Conservation (phyloP, 2,797 vertebrate species). For the Lithobates sylvaticus region DNA sequence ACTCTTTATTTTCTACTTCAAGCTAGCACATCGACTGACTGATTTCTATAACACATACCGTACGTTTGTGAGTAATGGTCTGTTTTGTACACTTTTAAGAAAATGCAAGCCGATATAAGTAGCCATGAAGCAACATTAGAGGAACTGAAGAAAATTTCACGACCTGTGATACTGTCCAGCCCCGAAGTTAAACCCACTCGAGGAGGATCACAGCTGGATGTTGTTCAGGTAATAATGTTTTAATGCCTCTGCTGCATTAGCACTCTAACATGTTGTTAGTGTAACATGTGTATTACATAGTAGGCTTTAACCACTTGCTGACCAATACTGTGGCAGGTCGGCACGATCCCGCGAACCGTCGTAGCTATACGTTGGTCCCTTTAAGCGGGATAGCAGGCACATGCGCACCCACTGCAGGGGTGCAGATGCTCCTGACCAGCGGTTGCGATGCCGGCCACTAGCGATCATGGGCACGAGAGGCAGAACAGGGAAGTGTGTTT, state of each 20-base stretch:
- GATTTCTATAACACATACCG: not conserved
- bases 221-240: slow-evolving; percentile 84
- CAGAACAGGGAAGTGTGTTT: too few species aligned
- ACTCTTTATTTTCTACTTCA: not conserved
- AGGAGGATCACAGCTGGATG: slow-evolving; percentile 87
- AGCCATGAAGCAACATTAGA: slow-evolving; percentile 90
- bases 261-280: not conserved
- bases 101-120: slow-evolving; percentile 91
- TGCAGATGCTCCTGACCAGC: too few species aligned
- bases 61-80: not conserved
- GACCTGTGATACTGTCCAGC: slow-evolving; percentile 75
- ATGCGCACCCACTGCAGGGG: too few species aligned
- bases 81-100: slow-evolving; percentile 65
- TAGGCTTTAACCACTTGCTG: too few species aligned
- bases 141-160: slow-evolving; percentile 86
- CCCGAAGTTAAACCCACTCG: slow-evolving; percentile 82
- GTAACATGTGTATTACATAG: too few species aligned
- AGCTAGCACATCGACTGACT: too few species aligned
- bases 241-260: not conserved
- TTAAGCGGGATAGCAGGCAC: too few species aligned
- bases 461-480: too few species aligned
- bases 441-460: too few species aligned
- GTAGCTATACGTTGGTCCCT: too few species aligned
- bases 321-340: too few species aligned
- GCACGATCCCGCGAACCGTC: too few species aligned